Conservation (phyloP, 2,113 vertebrate genomes). For the Stigmatopora argus region DNA sequence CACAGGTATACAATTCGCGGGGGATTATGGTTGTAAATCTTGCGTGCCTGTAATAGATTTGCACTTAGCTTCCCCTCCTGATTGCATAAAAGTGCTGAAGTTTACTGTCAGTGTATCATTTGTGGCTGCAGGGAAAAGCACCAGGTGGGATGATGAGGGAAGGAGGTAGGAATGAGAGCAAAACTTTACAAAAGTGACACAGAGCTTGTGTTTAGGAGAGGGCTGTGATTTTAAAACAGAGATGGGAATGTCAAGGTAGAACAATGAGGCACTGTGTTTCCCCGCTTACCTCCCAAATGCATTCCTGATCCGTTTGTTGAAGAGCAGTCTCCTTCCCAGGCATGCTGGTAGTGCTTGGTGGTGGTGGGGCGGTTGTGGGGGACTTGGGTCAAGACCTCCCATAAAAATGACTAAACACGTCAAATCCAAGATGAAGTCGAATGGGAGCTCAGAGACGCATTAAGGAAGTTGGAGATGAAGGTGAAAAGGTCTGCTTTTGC, state of each 20-base stretch:
- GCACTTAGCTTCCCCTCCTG: constrained; percentile 12
- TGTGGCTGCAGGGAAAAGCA: constrained; percentile 31
- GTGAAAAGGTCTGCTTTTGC: constrained; percentile 10
- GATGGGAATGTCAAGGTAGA: constrained; percentile 73
- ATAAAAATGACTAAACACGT: constrained; percentile 46
- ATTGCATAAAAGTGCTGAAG: constrained; percentile 26
- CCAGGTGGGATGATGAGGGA: constrained; percentile 39
- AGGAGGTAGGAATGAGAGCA: constrained; percentile 39
- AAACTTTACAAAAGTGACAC: constrained; percentile 26
- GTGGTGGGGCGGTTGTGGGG: constrained; percentile 17
- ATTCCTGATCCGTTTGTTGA: constrained; percentile 71
- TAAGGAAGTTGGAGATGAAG: constrained; percentile 41
- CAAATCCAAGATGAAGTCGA: constrained; percentile 34
- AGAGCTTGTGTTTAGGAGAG: constrained; percentile 49
- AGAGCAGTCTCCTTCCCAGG: constrained; percentile 67
- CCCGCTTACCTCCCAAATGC: constrained; percentile 51
- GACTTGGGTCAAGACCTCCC: constrained; percentile 53
- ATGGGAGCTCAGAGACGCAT: constrained; percentile 32
- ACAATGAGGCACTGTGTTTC: constrained; percentile 71
- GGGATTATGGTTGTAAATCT: constrained; percentile 24
- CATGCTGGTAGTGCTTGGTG: constrained; percentile 6
- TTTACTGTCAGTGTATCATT: constrained; percentile 45
- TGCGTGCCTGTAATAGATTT: constrained; percentile 14
- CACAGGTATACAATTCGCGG: constrained; percentile 12
- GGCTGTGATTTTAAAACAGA: constrained; percentile 48